Evolutionary conservation across 1,140 invertebrate genomes (phyloP).

Genomic region (Neotoxoptera formosana): DNA sequence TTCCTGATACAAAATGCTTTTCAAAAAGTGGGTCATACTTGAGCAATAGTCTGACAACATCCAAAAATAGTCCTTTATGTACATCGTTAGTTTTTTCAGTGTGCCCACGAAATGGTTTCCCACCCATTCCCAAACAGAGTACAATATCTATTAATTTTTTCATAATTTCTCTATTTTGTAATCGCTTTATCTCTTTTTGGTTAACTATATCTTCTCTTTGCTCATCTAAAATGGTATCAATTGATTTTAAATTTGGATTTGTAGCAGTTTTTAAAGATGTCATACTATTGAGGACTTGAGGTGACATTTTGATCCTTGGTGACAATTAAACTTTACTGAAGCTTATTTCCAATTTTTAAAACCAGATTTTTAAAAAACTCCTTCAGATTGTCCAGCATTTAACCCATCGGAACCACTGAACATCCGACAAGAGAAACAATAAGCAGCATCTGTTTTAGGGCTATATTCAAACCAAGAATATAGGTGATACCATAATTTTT

Average conservation of each 20-base stretch:
- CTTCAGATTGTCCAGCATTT: neutral
- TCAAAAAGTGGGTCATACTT: conserved; percentile 47
- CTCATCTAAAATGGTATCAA: neutral
- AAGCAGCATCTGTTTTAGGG: neutral
- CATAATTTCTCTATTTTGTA: neutral
- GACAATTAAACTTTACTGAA: neutral
- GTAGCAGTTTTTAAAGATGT: neutral
- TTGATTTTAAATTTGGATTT: neutral
- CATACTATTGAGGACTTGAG: neutral
- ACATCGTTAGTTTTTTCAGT: neutral
- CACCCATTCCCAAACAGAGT: neutral
- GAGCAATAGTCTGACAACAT: neutral
- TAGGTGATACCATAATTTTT: neutral
- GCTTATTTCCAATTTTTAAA: neutral
- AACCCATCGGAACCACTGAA: neutral
- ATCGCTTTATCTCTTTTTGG: neutral
- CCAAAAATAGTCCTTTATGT: neutral
- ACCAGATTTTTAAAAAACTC: neutral
- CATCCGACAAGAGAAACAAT: neutral
- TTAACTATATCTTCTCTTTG: neutral
- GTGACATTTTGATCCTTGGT: neutral
- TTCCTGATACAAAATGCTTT: neutral
- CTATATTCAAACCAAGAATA: neutral
- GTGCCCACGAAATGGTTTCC: neutral
- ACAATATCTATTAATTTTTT: conserved; percentile 17